Conservation (phyloP, 2,797 vertebrate genomes). For the Pelodytes ibericus region DNA sequence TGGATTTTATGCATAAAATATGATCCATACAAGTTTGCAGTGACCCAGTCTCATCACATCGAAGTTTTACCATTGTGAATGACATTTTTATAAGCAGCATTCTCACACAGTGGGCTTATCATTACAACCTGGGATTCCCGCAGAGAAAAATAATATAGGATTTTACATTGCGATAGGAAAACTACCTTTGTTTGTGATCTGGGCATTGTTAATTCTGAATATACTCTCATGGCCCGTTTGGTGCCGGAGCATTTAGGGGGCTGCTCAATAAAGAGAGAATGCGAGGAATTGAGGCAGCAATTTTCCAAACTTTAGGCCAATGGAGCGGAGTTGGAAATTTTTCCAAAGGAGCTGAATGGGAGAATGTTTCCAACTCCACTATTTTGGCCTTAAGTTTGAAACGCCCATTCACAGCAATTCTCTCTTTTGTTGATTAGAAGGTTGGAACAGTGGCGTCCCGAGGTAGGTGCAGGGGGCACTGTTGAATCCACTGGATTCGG, state of each 20-base stretch:
- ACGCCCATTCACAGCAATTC: too few species aligned
- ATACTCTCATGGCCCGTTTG: conserved; percentile 1
- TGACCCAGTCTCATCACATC: conserved; percentile 36
- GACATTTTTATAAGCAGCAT: conserved; percentile 25
- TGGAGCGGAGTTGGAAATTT: too few species aligned
- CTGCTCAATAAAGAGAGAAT: too few species aligned
- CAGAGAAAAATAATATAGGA: conserved; percentile 48
- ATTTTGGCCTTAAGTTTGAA: too few species aligned
- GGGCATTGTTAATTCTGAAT: conserved; percentile 25
- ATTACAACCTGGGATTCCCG: conserved; percentile 34
- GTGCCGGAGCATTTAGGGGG: background rate
- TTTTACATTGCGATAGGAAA: conserved; percentile 39
- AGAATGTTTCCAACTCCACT: too few species aligned
- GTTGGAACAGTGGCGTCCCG: too few species aligned
- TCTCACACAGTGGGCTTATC: conserved; percentile 16
- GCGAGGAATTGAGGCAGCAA: too few species aligned
- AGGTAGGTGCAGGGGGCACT: too few species aligned
- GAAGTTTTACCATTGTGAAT: conserved; percentile 27
- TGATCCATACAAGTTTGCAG: conserved; percentile 3
- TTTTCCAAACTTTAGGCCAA: too few species aligned
- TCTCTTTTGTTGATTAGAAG: too few species aligned
- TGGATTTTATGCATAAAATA: conserved; percentile 32
- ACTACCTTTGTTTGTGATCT: conserved; percentile 6
- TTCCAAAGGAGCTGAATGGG: too few species aligned
- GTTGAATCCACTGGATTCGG: too few species aligned